phyloP scores from a whole-genome alignment of 2,113 vertebrate species.

The Lepus americanus region DNA sequence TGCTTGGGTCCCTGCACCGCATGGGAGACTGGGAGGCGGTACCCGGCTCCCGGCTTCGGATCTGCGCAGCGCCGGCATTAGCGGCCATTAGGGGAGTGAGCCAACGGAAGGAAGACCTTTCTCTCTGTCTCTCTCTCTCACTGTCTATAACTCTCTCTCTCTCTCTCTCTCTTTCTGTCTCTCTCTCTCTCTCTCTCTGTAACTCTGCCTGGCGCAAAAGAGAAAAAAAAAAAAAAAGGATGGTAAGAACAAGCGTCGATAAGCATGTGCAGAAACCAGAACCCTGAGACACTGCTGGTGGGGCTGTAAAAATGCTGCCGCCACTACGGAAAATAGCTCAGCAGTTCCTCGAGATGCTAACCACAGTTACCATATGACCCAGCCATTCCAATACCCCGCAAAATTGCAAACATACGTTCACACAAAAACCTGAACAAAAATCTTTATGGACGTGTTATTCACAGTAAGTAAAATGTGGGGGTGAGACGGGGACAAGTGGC shows the following conservation, averaged over 20 bases:
- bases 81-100: too few species aligned
- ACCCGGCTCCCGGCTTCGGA: too few species aligned
- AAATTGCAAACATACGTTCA: constrained; percentile 38
- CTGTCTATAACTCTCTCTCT: too few species aligned
- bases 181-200: too few species aligned
- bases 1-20: too few species aligned
- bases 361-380: constrained; percentile 26
- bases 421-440: constrained; percentile 55
- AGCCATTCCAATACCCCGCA: constrained; percentile 50
- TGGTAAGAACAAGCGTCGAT: neutral
- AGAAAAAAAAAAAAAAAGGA: too few species aligned
- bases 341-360: constrained; percentile 19
- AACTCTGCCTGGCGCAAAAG: too few species aligned
- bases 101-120: too few species aligned
- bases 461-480: neutral
- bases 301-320: neutral
- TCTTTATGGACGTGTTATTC: constrained; percentile 3
- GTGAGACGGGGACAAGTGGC: neutral
- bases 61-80: too few species aligned
- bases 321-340: constrained; percentile 10
- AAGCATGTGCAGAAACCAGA: neutral
- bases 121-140: too few species aligned
- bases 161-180: too few species aligned
- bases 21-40: too few species aligned
- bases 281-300: neutral